Base-by-base conservation (phyloP, 2,888 invertebrate species). In the Torymus texanus region DNA sequence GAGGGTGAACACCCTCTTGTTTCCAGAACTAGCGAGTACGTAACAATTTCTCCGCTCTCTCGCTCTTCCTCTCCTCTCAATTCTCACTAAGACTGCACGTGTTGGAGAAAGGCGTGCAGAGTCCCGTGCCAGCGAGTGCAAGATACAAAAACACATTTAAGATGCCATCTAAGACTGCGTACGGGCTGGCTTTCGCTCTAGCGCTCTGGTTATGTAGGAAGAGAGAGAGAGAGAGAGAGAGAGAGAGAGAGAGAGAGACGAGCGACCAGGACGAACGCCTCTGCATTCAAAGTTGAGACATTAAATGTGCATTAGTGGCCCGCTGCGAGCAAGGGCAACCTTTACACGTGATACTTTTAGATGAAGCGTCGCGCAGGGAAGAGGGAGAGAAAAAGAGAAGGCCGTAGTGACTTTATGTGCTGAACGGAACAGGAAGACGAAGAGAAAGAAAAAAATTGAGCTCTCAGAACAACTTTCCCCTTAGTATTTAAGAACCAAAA, bases 231-330 rank as follows among this genome's bases (percentile, higher is more conserved):
- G n/a, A 56, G 51, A 21, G 50, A 59, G 51, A 71, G 58, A 13
- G 18, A 21, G 56, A 12, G 41, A 56, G 24, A 5, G 56, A 16
- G 29, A n/a, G 12, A 24, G 12, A 2, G 10, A 24, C 3, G 8
- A 14, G 13, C 10, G 18, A 71, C 70, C 71, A 72, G 4, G 29
- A 21, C 12, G 53, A 74, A 78, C 81, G 80, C 79, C 83, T 41
- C 82, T 82, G 87, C 85, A 87, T 89, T 88, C 88, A 86, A 89
- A 88, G 87, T 88, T 88, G 84, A 88, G 88, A 88, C 88, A 88
- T 89, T 89, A 89, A 89, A 88, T 88, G 87, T 87, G 87, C 88
- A 88, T 89, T 88, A 89, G 86, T 83, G 85, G 68, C 58, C 80
- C 80, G 41, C 41, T 41, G 41, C 81, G 81, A 75, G 80, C 75